Conservation (phyloP, 1,140 invertebrate genomes). For the Cylas formicarius region DNA sequence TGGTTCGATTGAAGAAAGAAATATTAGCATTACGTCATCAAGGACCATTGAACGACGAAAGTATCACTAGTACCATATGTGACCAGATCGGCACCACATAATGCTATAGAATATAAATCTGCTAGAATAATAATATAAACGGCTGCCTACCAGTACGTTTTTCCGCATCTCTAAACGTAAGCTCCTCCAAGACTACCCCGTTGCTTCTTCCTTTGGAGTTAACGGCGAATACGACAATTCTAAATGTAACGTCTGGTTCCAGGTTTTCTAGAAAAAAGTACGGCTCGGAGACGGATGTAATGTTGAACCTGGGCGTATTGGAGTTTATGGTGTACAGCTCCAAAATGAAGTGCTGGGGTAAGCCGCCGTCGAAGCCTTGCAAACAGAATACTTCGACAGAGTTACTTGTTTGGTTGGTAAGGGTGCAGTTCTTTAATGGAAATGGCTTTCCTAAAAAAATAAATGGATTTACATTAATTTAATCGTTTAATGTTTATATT, state of each 20-base stretch:
- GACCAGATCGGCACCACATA: background rate
- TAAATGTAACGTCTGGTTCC: constrained; percentile 65
- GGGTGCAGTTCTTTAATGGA: constrained; percentile 64
- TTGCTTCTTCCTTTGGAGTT: constrained; percentile 73
- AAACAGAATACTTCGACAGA: constrained; percentile 68
- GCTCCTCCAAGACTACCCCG: constrained; percentile 61
- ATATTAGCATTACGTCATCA: too few species aligned
- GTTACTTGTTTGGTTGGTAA: constrained; percentile 66
- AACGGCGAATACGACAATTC: constrained; percentile 65
- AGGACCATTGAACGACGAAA: too few species aligned
- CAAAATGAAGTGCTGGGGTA: constrained; percentile 71
- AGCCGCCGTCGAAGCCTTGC: constrained; percentile 75
- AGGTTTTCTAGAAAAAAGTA: constrained; percentile 62
- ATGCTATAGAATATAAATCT: background rate
- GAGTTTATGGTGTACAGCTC: constrained; percentile 61
- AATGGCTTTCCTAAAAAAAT: constrained; percentile 61
- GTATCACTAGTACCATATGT: background rate
- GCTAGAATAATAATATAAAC: background rate
- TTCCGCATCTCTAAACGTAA: constrained; percentile 70
- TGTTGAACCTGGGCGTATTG: constrained; percentile 53
- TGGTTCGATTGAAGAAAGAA: too few species aligned
- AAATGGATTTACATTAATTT: constrained; percentile 5
- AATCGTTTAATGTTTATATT: constrained; percentile 1
- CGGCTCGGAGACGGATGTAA: constrained; percentile 56
- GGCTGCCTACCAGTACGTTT: constrained; percentile 65